Evolutionary conservation across 1,140 invertebrate species (phyloP).

Genomic region (Pentalonia nigronervosa): DNA sequence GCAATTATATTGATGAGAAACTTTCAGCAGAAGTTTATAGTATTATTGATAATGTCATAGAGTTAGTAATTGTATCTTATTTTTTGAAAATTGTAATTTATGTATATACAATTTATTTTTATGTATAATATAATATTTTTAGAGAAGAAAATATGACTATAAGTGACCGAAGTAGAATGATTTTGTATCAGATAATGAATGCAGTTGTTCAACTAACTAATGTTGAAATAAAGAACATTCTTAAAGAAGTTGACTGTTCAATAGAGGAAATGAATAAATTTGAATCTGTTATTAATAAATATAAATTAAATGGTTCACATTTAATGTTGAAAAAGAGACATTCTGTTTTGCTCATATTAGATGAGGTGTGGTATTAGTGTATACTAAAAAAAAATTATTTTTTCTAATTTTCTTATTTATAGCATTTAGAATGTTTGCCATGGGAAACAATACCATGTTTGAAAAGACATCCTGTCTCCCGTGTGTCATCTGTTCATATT

Average conservation of each 20-base stretch:
- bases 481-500: slow-evolving; percentile 78
- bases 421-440: slow-evolving; percentile 77
- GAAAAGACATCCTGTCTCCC: slow-evolving; percentile 70
- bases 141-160: slow-evolving; percentile 59
- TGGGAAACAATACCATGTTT: slow-evolving; percentile 77
- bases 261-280: slow-evolving; percentile 66
- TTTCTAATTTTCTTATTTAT: not conserved
- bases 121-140: not conserved
- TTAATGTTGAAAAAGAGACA: slow-evolving; percentile 67
- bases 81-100: not conserved
- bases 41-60: slow-evolving; percentile 66
- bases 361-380: slow-evolving; percentile 68
- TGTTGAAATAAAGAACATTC: slow-evolving; percentile 65
- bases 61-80: slow-evolving; percentile 63
- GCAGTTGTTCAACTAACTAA: slow-evolving; percentile 63
- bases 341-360: slow-evolving; percentile 72
- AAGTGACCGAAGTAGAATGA: slow-evolving; percentile 32
- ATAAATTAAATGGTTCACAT: slow-evolving; percentile 63
- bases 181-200: slow-evolving; percentile 66
- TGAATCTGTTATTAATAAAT: slow-evolving; percentile 63
- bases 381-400: not conserved
- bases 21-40: slow-evolving; percentile 65
- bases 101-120: not conserved
- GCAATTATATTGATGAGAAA: slow-evolving; percentile 63
- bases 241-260: slow-evolving; percentile 65